phyloP scores from a whole-genome alignment of 1,140 invertebrate genomes.

The Rhysida immarginata region DNA sequence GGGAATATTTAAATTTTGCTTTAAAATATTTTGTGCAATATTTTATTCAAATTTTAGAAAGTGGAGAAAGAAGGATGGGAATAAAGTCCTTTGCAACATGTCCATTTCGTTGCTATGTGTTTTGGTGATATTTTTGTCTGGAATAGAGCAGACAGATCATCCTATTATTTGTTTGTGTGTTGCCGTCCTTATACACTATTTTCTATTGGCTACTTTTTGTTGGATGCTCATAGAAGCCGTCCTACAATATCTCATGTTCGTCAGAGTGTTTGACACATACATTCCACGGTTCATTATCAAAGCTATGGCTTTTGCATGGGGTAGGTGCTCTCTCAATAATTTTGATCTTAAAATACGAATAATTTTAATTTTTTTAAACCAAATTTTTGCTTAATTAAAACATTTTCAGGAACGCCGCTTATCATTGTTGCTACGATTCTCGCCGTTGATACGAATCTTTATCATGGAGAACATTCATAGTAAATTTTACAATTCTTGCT shows the following conservation, averaged over 20 bases:
- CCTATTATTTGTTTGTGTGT: constrained; percentile 21
- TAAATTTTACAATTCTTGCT: constrained; percentile 6
- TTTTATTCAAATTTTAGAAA: constrained; percentile 11
- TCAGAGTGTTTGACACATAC: constrained; percentile 30
- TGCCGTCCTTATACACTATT: constrained; percentile 29
- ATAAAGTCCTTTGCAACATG: constrained; percentile 22
- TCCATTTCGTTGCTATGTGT: constrained; percentile 18
- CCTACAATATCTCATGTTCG: constrained; percentile 30
- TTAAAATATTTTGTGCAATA: neutral
- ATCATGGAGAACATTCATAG: constrained; percentile 11
- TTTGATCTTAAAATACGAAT: neutral
- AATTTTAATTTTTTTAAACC: constrained; percentile 16
- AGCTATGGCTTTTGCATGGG: constrained; percentile 27
- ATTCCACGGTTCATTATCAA: constrained; percentile 26
- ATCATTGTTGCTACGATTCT: constrained; percentile 19
- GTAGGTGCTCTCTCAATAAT: constrained; percentile 18
- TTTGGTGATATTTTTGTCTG: constrained; percentile 17
- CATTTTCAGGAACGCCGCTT: too few relatives aligned
- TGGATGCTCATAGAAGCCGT: constrained; percentile 35
- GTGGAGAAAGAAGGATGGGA: constrained; percentile 18
- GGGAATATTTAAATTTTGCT: neutral
- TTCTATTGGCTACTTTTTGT: constrained; percentile 30
- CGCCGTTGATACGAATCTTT: constrained; percentile 17
- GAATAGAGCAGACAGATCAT: constrained; percentile 14
- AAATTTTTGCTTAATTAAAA: too few relatives aligned